A percentile compares a stretch with the other conserved stretches of the same genome.
phyloP scores from a whole-genome alignment of 2,113 vertebrate species.

The Thamnaconus septentrionalis region DNA sequence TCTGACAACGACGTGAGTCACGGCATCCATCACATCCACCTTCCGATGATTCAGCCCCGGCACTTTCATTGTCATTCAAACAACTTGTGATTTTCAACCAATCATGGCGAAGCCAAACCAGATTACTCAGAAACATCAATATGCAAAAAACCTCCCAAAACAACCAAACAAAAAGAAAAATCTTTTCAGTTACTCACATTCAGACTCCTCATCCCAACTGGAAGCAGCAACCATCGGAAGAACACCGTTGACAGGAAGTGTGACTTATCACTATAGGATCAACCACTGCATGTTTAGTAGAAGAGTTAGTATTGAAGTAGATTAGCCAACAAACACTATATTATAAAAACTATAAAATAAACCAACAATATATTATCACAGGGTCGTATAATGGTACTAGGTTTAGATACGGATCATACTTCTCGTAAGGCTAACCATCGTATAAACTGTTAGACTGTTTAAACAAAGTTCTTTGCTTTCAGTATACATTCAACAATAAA shows the following conservation, averaged over 20 bases:
- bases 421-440: constrained; percentile 23
- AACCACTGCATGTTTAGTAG: constrained; percentile 55
- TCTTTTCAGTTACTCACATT: constrained; percentile 40
- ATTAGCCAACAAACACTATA: constrained; percentile 53
- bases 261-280: constrained; percentile 43
- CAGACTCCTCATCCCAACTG: constrained; percentile 44
- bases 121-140: constrained; percentile 18
- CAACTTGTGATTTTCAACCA: constrained; percentile 11
- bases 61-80: constrained; percentile 35
- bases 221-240: constrained; percentile 64
- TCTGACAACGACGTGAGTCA: constrained; percentile 8
- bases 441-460: constrained; percentile 31
- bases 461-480: constrained; percentile 28
- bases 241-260: constrained; percentile 30
- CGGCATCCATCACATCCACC: constrained; percentile 30
- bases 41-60: constrained; percentile 14
- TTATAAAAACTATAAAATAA: constrained; percentile 50
- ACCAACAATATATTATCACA: constrained; percentile 61
- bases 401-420: constrained; percentile 57
- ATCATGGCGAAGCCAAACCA: constrained; percentile 17
- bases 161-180: neutral
- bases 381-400: constrained; percentile 43
- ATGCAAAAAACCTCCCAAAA: constrained; percentile 4
- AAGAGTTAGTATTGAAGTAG: constrained; percentile 48
- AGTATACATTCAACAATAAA: constrained; percentile 61